A percentile compares a stretch with the other conserved stretches of the same genome.
Conservation (phyloP, 2,113 vertebrate species). For the Zonotrichia leucophrys region DNA sequence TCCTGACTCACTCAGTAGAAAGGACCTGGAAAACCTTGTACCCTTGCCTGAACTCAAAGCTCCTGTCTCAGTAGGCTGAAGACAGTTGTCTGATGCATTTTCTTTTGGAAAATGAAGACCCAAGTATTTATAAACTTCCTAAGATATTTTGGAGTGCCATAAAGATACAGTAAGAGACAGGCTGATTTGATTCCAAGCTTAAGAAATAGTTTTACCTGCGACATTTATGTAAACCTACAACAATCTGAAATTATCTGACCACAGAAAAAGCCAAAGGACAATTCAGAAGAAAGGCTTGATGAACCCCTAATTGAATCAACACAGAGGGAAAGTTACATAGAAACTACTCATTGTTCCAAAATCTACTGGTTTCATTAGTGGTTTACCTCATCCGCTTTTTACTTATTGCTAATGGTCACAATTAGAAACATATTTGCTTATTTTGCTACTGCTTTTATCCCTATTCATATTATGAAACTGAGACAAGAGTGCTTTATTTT, state of each 20-base stretch:
- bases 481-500: not conserved
- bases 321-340: constrained; percentile 31
- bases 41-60: accelerated
- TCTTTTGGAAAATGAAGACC: not conserved
- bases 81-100: not conserved
- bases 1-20: not conserved
- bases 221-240: not conserved
- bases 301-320: constrained; percentile 27
- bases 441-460: constrained; percentile 40
- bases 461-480: constrained; percentile 18
- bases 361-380: constrained; percentile 60
- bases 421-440: constrained; percentile 67
- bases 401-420: constrained; percentile 50
- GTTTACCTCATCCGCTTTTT: constrained; percentile 27
- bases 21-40: not conserved
- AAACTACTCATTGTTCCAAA: constrained; percentile 38
- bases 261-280: not conserved
- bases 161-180: not conserved
- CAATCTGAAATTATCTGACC: not conserved
- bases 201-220: not conserved
- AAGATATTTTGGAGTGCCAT: not conserved
- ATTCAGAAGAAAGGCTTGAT: not conserved
- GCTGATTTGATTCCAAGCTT: not conserved
- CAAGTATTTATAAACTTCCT: not conserved
- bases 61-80: not conserved